Base-by-base conservation (phyloP, 2,113 vertebrate species). In the Triplophysa siluroides region DNA sequence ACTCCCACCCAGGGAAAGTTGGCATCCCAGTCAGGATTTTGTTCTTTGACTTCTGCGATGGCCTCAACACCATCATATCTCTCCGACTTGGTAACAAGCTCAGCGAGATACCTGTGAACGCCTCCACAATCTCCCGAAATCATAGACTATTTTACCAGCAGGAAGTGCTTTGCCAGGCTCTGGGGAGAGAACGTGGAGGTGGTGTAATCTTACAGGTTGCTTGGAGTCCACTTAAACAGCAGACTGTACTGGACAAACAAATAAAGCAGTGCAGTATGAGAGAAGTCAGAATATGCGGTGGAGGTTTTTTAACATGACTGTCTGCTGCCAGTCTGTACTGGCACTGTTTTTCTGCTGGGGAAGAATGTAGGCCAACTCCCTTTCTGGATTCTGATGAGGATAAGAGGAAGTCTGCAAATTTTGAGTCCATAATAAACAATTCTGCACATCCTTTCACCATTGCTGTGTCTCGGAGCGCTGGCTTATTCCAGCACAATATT, bases 81-180 rank as follows among this genome's bases (percentile, higher is more conserved):
- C 54, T 73, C 12, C 8, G 23, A 26, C 58, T 75, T 45, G n/a
- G 21, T 75, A 75, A 75, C 58, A 26, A 63, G 41, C 72, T 63
- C 72, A 47, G 72, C 16, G 5, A 41, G 18, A 63, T 62, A 75
- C 58, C 56, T 4, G 38, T 19, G 33, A 61, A 75, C 72, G 41
- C 72, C 72, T 75, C 72, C 58, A 29, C 72, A 75, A 63, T 75
- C 38, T 75, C 58, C 56, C 29, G 33, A 75, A 75, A 75, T 75
- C 72, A 62, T 75, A 75, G 72, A 75, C 72, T 63, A 75, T 75
- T 75, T 75, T 62, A 75, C 58, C 72, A 75, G 72, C 72, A 47
- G 72, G 72, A 14, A 62, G 58, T 63, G 24, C 24, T n/a, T 76
- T 54, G 61, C 18, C 18, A 54, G 45, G 61, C 61, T 52, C 61